Evolutionary conservation across 2,888 invertebrate genomes (phyloP), one percentile per base, ranked within the genome.

Genomic region (Nipponacmea schrenckii): DNA sequence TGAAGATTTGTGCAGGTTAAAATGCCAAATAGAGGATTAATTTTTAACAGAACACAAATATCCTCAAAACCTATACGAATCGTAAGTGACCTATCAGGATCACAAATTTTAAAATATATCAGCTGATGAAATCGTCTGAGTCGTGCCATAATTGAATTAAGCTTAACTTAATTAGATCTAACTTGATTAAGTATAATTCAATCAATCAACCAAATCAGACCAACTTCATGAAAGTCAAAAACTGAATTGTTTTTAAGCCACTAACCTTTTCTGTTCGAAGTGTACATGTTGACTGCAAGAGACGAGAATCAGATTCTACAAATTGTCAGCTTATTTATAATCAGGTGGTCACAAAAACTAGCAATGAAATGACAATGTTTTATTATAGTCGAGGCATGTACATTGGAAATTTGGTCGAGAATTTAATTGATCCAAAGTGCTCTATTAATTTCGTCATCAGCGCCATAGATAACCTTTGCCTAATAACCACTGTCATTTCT

Each of bases 341-440:
- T 56, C 12, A 20, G 20, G 56, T 56, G 56, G 56, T 56, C 56
- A 24, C 20, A 20, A 56, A 24, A 56, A 39, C 39, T 39, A 24
- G 56, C 56, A 56, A 56, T 56, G 56, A 56, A 56, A 24, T 56
- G 24, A 56, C 24, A 56, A 56, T 24, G 20, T 24, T 56, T 24
- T 56, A 56, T 56, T 56, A 56, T 56, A 24, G 56, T 56, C 56
- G 20, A 20, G 20, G 20, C 56, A 56, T 56, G 56, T 24, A 56
- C 56, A 24, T 24, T 20, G 24, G 56, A 56, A 56, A 56, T 24
- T 10, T 56, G 20, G 20, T 20, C 20, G 20, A 24, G 24, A 56
- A 56, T 56, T 56, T 56, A 56, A 56, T 56, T 56, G 56, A 56
- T 56, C 56, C 56, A 56, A 56, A 56, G 56, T 56, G 56, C 56